phyloP scores from a whole-genome alignment of 2,888 invertebrate species.

The Stenodema calcarata region DNA sequence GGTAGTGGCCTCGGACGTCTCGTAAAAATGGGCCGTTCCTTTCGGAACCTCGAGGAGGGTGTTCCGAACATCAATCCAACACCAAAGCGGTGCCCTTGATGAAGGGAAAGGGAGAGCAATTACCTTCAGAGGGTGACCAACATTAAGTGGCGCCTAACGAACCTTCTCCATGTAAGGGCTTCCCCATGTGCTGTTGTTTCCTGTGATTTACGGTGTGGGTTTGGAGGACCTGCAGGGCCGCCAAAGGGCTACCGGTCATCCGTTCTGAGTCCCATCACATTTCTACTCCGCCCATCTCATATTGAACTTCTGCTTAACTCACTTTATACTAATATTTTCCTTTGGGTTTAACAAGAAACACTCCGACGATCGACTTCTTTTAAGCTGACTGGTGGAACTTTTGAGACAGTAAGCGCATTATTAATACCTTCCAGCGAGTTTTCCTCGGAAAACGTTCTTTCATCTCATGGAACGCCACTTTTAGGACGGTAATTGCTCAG shows the following conservation, averaged over 20 bases:
- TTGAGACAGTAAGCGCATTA: too few relatives aligned
- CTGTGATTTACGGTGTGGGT: conserved; percentile 32
- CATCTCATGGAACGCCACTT: too few relatives aligned
- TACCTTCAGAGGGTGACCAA: background rate
- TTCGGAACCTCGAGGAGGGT: background rate
- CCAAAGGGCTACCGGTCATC: conserved; percentile 36
- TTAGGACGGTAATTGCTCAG: too few relatives aligned
- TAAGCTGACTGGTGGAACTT: background rate
- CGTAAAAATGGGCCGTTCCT: background rate
- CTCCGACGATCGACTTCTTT: background rate
- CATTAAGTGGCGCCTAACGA: conserved; percentile 40
- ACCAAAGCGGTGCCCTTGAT: conserved; percentile 20
- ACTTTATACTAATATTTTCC: background rate
- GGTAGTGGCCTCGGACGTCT: background rate
- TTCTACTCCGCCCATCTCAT: background rate
- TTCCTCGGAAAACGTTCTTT: too few relatives aligned
- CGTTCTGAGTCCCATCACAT: background rate
- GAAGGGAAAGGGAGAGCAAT: conserved; percentile 13
- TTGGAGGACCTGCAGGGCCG: conserved; percentile 1
- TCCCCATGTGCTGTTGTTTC: conserved; percentile 36
- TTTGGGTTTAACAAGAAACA: background rate
- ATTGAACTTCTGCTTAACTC: background rate
- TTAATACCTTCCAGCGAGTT: too few relatives aligned
- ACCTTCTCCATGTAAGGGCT: conserved; percentile 24
- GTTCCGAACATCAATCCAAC: conserved; percentile 20